Evolutionary conservation across 2,888 invertebrate species (phyloP), one percentile per base, ranked within the genome.

Genomic region (Calliphora vomitoria): DNA sequence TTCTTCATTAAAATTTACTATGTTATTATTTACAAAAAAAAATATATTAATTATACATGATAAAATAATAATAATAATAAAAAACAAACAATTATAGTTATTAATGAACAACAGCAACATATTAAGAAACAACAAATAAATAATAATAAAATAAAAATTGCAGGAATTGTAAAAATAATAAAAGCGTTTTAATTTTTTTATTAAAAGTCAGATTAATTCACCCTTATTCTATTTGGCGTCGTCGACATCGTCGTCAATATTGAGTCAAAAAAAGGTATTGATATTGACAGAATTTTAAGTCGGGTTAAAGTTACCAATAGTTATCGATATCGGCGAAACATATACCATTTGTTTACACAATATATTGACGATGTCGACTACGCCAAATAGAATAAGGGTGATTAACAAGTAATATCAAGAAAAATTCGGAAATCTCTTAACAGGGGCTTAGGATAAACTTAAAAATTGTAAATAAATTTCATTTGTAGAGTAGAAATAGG

Each of bases 131-230:
- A 85, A 75, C 50, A 71, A 75, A 71, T 18, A 71, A 84, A 64
- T 38, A 72, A 64, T 38, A 72, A 72, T 66, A 62, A 69, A 85
- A 87, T 83, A 87, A 87, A 87, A 87, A 85, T 85, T 88, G 87
- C 88, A 88, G 85, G 87, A 81, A 85, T 87, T 87, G 88, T 88
- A 88, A 87, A 88, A 87, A 80, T 72, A 74, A 78, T 25, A 64
- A 68, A 47, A 1, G 62, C 80, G 85, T 82, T 82, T 82, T 85
- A 38, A 44, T 41, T 68, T 31, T 62, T 55, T 66, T 41, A 10
- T 60, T 25, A 47, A 10, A n/a, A 11, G 25, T 41, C 13, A 4
- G 44, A 10, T 44, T 44, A 3, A 44, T 4, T 31, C n/a, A n/a
- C n/a, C n/a, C n/a, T n/a, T n/a, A n/a, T n/a, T n/a, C n/a, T n/a